These are phyloP conservation scores for Pelobates cultripes DNA, from an alignment of 2,797 vertebrate species.

Conservation along the genomic window DNA sequence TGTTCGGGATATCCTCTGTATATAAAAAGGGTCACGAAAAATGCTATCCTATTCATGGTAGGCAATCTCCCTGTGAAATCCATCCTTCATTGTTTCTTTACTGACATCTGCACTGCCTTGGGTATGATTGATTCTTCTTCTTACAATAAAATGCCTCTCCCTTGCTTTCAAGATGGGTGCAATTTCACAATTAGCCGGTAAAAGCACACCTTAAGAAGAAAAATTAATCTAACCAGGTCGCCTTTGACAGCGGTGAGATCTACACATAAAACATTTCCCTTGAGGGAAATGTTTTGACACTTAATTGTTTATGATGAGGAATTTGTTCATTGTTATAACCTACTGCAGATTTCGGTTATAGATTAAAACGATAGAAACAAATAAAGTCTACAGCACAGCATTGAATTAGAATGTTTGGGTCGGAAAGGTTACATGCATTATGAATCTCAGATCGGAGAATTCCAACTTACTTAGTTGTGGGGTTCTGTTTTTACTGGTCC, in stretches of 20 bases:
- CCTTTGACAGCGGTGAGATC: conserved; percentile 61
- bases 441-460: too few species aligned
- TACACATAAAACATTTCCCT: conserved; percentile 49
- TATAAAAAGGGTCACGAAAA: conserved; percentile 46
- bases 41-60: conserved; percentile 57
- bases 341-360: neutral
- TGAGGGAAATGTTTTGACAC: conserved; percentile 47
- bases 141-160: conserved; percentile 68
- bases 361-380: too few species aligned
- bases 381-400: too few species aligned
- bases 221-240: conserved; percentile 51
- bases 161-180: conserved; percentile 59
- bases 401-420: too few species aligned
- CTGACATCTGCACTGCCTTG: conserved; percentile 65
- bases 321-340: neutral
- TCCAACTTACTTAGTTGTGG: too few species aligned
- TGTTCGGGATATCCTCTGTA: conserved; percentile 22
- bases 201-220: conserved; percentile 62
- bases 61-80: conserved; percentile 62
- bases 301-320: neutral
- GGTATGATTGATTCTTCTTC: conserved; percentile 65
- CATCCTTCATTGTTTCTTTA: conserved; percentile 61
- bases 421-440: too few species aligned
- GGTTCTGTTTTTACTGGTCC: too few species aligned
- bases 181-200: conserved; percentile 63